Evolutionary conservation across 2,797 vertebrate genomes (phyloP).

Genomic region (Tragelaphus oryx): DNA sequence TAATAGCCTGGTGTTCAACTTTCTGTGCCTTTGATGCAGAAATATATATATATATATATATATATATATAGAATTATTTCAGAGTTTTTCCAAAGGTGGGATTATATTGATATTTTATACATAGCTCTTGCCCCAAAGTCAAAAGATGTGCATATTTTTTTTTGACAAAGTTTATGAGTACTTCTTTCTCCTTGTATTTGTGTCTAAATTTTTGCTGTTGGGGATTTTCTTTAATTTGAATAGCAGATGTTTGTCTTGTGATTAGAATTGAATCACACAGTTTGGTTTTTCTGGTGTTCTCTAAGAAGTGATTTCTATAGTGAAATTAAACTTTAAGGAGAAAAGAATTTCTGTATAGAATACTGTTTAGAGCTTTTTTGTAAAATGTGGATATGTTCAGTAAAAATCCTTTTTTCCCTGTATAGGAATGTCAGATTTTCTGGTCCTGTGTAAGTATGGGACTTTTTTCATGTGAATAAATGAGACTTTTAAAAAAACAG

Average conservation of each 20-base stretch:
- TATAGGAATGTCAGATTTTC: constrained; percentile 37
- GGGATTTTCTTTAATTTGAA: not conserved
- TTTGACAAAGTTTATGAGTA: not conserved
- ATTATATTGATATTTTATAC: not conserved
- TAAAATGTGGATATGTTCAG: not conserved
- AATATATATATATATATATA: constrained; percentile 6
- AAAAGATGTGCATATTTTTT: not conserved
- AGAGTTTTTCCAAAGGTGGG: not conserved
- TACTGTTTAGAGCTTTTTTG: constrained; percentile 1
- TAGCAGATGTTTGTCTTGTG: not conserved
- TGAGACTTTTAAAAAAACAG: constrained; percentile 76
- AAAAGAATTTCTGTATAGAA: not conserved
- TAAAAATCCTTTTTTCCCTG: not conserved
- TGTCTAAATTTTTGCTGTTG: not conserved
- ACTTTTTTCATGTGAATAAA: constrained; percentile 8
- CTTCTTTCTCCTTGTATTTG: not conserved
- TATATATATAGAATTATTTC: not conserved
- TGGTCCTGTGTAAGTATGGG: constrained; percentile 11
- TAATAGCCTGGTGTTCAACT: not conserved
- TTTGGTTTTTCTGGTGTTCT: constrained; percentile 2
- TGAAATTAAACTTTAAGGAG: constrained; percentile 27
- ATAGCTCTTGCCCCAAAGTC: not conserved
- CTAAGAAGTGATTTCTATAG: constrained; percentile 16
- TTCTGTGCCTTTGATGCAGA: not conserved
- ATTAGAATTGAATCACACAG: constrained; percentile 26